Percentiles rank a stretch among this genome's conserved stretches.
Evolutionary conservation across 2,888 invertebrate species (phyloP).

Genomic region (Drosophila nigricruria): DNA sequence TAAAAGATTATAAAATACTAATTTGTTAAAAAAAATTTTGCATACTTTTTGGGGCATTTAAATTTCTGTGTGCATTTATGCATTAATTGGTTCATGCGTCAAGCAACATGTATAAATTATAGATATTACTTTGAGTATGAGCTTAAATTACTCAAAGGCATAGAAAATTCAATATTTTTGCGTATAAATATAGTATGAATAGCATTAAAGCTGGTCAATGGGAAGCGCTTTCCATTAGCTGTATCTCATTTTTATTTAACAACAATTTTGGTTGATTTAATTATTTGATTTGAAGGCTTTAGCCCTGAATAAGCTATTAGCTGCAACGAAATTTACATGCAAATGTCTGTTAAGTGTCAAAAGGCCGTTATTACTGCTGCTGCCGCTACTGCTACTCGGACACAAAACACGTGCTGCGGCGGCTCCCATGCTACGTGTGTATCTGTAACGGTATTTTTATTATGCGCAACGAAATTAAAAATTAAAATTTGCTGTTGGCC

Average conservation of each 20-base stretch:
- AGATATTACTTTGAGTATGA: no score
- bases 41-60: slow-evolving; percentile 8
- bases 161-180: no score
- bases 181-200: neutral
- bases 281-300: slow-evolving; percentile 28
- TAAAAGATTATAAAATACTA: no score
- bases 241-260: neutral
- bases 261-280: slow-evolving; percentile 18
- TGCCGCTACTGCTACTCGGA: slow-evolving; percentile 6
- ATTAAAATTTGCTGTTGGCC: slow-evolving; percentile 67
- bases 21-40: no score
- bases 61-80: no score
- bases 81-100: no score
- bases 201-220: neutral
- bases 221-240: neutral
- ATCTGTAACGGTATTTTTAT: slow-evolving; percentile 58
- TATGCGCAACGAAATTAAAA: slow-evolving; percentile 77
- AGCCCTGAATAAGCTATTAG: slow-evolving; percentile 15
- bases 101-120: no score
- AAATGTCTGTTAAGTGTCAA: slow-evolving; percentile 29
- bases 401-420: slow-evolving; percentile 28
- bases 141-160: no score
- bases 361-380: slow-evolving; percentile 8
- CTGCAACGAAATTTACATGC: slow-evolving; percentile 15
- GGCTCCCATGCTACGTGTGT: slow-evolving; percentile 11